Evolutionary conservation across 2,888 invertebrate genomes (phyloP), one percentile per base, ranked within the genome.

Genomic region (Phengaris arion): DNA sequence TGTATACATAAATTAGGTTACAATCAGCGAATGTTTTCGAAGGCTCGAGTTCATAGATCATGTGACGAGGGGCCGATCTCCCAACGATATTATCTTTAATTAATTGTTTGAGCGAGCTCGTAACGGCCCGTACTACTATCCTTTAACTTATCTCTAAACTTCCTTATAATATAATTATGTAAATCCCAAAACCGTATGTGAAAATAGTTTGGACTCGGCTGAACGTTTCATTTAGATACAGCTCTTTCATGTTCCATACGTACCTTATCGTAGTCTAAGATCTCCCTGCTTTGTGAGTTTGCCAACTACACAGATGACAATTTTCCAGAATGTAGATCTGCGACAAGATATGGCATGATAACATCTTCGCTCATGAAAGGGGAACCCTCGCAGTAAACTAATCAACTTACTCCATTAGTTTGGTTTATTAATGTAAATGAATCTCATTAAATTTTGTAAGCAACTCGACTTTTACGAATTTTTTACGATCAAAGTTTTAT

Each of bases 171-270:
- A 35, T 70, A 70, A 70, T 51, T 64, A 48, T 70, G 70, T 52
- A 35, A 52, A 72, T 52, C 72, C 52, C 52, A 12, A 72, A 70
- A 51, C 22, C 13, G 22, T 72, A 54, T 72, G 72, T 72, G 70
- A 70, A 90, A 87, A 91, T 90, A 81, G 85, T 86, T 87, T 89
- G 87, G 84, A 82, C 83, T 85, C 80, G 86, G 77, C 73, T 85
- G 83, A 86, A 86, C 84, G 85, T 87, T 89, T 85, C 85, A 85
- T 85, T 85, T 78, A 79, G 77, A 79, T 80, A 84, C 78, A 81
- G 82, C 82, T 84, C 85, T 86, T 86, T 86, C 83, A 86, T 85
- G 84, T 84, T 74, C 76, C 77, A 77, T 82, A 79, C 81, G 77
- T 81, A 81, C 83, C 85, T 83, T 85, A 87, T 87, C 86, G 83